Percentiles rank a stretch among this genome's conserved stretches.
Evolutionary conservation across 2,113 vertebrate species (phyloP).

Genomic region (Pedetes capensis): DNA sequence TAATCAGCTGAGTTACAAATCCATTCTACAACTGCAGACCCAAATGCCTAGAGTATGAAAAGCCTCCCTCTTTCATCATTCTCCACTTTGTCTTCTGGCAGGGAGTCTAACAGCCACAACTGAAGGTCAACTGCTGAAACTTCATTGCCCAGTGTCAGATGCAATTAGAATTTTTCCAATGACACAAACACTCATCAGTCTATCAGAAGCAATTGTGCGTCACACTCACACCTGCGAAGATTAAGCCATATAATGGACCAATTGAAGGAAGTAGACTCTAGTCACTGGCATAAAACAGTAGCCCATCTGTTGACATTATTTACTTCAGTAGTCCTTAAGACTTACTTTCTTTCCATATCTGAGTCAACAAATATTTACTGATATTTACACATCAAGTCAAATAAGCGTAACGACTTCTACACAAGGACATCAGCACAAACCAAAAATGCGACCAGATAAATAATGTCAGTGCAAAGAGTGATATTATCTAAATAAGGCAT

Average conservation of each 20-base stretch:
- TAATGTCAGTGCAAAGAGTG: neutral
- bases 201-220: neutral
- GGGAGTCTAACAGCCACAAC: neutral
- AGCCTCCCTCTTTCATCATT: neutral
- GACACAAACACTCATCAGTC: neutral
- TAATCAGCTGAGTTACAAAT: neutral
- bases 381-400: constrained; percentile 33
- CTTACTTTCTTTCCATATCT: neutral
- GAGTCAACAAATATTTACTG: constrained; percentile 20
- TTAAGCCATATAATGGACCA: neutral
- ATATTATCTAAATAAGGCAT: neutral
- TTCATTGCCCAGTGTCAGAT: neutral
- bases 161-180: neutral
- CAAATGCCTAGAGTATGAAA: neutral
- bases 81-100: neutral
- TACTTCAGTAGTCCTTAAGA: neutral
- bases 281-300: neutral
- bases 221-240: neutral
- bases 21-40: neutral
- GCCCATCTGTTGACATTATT: neutral
- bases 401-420: neutral
- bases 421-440: neutral
- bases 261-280: neutral
- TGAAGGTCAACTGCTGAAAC: neutral
- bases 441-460: neutral